Evolutionary conservation across 2,888 invertebrate species (phyloP), one percentile per base, ranked within the genome.

Genomic region (Dyspetes luteomarginatus): DNA sequence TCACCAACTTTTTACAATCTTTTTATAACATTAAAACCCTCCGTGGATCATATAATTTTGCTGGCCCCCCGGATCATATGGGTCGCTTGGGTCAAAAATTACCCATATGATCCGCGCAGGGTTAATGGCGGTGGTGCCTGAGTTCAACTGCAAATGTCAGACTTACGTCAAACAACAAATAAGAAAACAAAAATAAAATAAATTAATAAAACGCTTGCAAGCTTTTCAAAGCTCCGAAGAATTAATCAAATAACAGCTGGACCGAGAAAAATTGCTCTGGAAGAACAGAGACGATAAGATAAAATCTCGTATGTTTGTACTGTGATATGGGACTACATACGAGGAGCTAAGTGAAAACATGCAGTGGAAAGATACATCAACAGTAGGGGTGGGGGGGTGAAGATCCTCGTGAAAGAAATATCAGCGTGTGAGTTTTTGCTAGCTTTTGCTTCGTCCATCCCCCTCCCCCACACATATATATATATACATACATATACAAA

Each of bases 361-460:
- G 28, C 45, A 64, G 41, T 26, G 28, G 56, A 71, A 19, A 56
- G 48, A 48, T 17, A 62, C 69, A 36, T 58, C 26, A 43, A 56
- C 28, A 30, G n/a, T n/a, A 45, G 24, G 41, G 52, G 15, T 64
- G 50, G 45, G 19, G 41, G 24, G 43, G 24, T 36, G 26, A 62
- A 69, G 64, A 50, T 26, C 15, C 15, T 24, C 58, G 56, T 65
- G 26, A 64, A 67, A 68, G 67, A 81, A 71, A 64, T 73, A 81
- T 64, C 73, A 69, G 50, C 52, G 43, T 64, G 41, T 19, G 60
- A 72, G 67, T 17, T 73, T 73, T 67, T 19, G 69, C 72, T 71
- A 36, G 62, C 28, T 67, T 62, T 68, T 69, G 56, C 73, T 45
- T 73, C 56, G 43, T 73, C 55, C n/a, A n/a, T n/a, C n/a, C n/a